Evolutionary conservation across 2,113 vertebrate genomes (phyloP).

Genomic region (Lophotis ruficrista): DNA sequence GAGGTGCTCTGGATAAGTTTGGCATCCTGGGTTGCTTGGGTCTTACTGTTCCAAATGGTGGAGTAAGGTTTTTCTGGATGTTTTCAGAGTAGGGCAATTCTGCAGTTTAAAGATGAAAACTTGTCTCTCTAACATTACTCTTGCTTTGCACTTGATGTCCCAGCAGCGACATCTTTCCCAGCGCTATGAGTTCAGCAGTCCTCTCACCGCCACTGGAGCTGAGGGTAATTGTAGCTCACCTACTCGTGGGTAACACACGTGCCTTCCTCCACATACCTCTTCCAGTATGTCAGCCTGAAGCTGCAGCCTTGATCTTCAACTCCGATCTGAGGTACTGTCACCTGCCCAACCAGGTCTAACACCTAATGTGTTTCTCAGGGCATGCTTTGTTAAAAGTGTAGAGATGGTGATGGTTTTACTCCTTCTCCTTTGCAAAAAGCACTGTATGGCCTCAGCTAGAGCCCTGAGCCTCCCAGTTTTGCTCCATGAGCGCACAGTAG

Average conservation of each 20-base stretch:
- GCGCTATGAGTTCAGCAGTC: not conserved
- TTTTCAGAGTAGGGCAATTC: not conserved
- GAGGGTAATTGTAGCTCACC: not conserved
- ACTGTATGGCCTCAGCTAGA: accelerated
- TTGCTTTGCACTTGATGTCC: not conserved
- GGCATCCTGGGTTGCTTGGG: accelerated
- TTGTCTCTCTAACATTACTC: accelerated
- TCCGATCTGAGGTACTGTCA: not conserved
- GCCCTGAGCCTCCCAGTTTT: not conserved
- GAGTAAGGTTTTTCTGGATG: not conserved
- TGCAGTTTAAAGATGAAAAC: not conserved
- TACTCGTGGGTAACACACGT: accelerated
- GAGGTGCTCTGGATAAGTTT: not conserved
- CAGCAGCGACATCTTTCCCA: not conserved
- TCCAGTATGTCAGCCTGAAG: not conserved
- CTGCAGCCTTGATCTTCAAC: not conserved
- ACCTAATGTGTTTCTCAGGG: not conserved
- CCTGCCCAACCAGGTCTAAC: not conserved
- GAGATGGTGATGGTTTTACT: not conserved
- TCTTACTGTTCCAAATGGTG: not conserved
- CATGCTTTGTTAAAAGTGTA: not conserved
- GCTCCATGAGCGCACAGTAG: accelerated
- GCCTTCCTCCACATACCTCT: accelerated
- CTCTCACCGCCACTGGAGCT: not conserved
- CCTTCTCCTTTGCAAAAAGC: not conserved